phyloP scores from a whole-genome alignment of 2,888 invertebrate genomes.

The Endotricha flammealis region DNA sequence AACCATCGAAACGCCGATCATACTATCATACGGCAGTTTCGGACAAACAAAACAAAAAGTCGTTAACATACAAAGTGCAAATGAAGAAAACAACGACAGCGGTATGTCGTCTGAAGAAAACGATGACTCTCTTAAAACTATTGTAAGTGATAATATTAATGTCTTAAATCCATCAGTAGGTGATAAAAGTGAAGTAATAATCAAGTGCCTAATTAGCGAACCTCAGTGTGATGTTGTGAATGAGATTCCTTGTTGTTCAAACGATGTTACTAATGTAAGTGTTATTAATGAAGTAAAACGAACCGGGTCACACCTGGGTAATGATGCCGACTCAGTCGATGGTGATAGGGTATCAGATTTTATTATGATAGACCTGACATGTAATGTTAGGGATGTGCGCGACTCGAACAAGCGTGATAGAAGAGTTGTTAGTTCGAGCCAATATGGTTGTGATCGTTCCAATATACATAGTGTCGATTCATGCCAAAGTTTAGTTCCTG shows the following conservation, averaged over 20 bases:
- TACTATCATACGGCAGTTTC: constrained; percentile 58
- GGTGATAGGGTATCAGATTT: constrained; percentile 44
- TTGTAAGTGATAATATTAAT: constrained; percentile 41
- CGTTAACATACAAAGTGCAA: constrained; percentile 27
- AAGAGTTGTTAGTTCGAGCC: constrained; percentile 45
- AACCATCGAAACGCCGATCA: constrained; percentile 32
- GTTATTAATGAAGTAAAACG: constrained; percentile 40
- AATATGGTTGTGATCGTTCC: constrained; percentile 53
- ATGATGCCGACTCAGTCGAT: constrained; percentile 26
- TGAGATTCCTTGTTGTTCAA: constrained; percentile 72
- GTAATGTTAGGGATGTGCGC: constrained; percentile 52
- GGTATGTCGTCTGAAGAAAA: constrained; percentile 73
- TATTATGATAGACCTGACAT: constrained; percentile 69
- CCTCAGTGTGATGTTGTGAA: constrained; percentile 59
- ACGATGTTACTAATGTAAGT: constrained; percentile 50
- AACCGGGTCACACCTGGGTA: constrained; percentile 27
- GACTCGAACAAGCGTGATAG: constrained; percentile 34
- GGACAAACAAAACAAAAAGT: constrained; percentile 47
- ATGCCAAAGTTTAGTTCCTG: constrained; percentile 66
- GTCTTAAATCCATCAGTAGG: constrained; percentile 39
- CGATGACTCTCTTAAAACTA: constrained; percentile 56
- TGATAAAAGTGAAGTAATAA: constrained; percentile 45
- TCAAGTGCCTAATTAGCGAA: constrained; percentile 69
- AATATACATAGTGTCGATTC: constrained; percentile 51
- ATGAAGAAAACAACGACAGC: constrained; percentile 45